Conservation (phyloP, 2,888 invertebrate species). For the Thyatira batis region DNA sequence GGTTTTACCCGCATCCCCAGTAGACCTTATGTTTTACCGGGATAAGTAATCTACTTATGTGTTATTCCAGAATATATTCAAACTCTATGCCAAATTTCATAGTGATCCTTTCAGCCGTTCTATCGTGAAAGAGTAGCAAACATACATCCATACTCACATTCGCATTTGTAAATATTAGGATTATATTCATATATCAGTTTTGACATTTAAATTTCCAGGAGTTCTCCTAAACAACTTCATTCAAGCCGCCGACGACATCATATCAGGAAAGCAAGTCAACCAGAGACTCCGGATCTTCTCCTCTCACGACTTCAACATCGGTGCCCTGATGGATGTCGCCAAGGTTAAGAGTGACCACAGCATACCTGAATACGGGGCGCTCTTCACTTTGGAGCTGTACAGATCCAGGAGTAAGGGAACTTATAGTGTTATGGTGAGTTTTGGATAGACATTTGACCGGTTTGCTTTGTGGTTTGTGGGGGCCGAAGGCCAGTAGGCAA, state of each 20-base stretch:
- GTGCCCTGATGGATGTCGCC: constrained; percentile 65
- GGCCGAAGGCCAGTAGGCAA: too few species aligned
- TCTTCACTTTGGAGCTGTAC: constrained; percentile 65
- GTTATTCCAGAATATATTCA: too few species aligned
- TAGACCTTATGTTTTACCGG: too few species aligned
- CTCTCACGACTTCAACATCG: constrained; percentile 72
- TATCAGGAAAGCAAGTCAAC: constrained; percentile 40
- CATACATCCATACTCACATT: too few species aligned
- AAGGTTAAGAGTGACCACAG: constrained; percentile 41
- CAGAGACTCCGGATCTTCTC: constrained; percentile 57
- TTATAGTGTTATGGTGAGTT: constrained; percentile 61
- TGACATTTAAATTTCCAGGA: constrained; percentile 37
- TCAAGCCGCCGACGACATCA: constrained; percentile 52
- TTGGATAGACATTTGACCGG: too few species aligned
- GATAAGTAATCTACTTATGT: too few species aligned
- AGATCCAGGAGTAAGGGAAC: constrained; percentile 45
- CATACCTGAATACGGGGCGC: constrained; percentile 67
- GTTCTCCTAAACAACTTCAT: constrained; percentile 62
- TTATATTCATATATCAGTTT: background rate
- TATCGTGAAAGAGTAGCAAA: too few species aligned
- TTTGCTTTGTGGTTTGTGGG: too few species aligned
- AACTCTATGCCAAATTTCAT: too few species aligned
- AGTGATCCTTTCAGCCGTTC: too few species aligned
- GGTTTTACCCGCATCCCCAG: too few species aligned
- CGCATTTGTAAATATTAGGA: background rate